A percentile compares a stretch with the other conserved stretches of the same genome.
Evolutionary conservation across 2,113 vertebrate genomes (phyloP).

Genomic region (Sakesphorus luctuosus): DNA sequence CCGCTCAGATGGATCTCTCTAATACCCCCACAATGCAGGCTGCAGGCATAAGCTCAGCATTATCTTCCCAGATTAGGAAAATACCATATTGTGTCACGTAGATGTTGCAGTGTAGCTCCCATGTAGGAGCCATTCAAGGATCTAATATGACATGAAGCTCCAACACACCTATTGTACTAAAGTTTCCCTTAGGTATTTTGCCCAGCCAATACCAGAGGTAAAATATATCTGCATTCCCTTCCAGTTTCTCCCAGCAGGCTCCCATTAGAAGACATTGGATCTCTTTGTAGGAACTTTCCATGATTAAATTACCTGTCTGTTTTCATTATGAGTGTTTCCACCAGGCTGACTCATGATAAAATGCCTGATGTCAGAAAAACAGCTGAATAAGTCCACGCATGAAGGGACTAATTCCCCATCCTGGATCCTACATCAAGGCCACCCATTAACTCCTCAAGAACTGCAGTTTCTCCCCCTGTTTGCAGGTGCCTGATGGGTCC

Average conservation of each 20-base stretch:
- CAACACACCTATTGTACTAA: fast-evolving
- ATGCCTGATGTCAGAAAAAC: not conserved
- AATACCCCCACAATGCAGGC: not conserved
- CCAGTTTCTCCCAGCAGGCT: constrained; percentile 17
- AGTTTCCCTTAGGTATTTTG: not conserved
- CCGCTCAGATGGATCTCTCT: not conserved
- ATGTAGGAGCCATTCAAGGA: not conserved
- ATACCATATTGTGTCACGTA: not conserved
- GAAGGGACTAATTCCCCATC: not conserved
- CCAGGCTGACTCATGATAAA: constrained; percentile 9
- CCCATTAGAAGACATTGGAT: not conserved
- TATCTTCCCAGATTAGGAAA: constrained; percentile 19
- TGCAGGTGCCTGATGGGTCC: not conserved
- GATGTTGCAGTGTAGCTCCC: not conserved
- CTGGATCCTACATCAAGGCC: not conserved
- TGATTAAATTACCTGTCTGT: constrained; percentile 68
- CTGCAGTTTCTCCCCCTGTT: not conserved
- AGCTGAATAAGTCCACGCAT: not conserved
- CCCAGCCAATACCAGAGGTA: not conserved
- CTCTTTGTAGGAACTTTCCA: constrained; percentile 43
- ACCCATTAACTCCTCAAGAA: not conserved
- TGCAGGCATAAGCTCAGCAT: not conserved
- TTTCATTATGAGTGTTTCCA: constrained; percentile 39
- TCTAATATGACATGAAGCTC: not conserved
- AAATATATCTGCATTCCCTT: not conserved